Evolutionary conservation across 1,140 invertebrate species (phyloP).

Genomic region (Parasteatoda tepidariorum): DNA sequence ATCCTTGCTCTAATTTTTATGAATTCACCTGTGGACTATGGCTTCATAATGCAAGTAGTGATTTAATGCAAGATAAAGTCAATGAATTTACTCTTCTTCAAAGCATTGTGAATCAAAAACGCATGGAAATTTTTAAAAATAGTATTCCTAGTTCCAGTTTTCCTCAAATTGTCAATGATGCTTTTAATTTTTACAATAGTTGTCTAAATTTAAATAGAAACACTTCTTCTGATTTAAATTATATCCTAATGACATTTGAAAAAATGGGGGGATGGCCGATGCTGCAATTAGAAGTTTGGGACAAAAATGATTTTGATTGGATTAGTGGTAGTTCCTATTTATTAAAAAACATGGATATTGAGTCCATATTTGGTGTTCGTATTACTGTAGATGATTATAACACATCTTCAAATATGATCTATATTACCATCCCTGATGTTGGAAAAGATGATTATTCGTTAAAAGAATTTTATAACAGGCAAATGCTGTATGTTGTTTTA

Average conservation of each 20-base stretch:
- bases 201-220: neutral
- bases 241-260: neutral
- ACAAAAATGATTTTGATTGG: conserved; percentile 12
- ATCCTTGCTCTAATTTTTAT: conserved; percentile 94
- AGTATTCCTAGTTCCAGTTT: neutral
- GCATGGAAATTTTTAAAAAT: neutral
- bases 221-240: neutral
- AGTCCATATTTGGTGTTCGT: neutral
- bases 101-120: neutral
- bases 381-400: neutral
- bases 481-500: conserved; percentile 12
- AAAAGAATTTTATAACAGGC: neutral
- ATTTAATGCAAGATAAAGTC: too few species aligned
- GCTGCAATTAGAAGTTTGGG: neutral
- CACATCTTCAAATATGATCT: conserved; percentile 7
- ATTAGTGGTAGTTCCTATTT: conserved; percentile 25
- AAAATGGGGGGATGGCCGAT: conserved; percentile 40
- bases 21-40: conserved; percentile 81
- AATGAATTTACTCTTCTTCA: too few species aligned
- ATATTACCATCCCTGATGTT: neutral
- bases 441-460: neutral
- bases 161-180: conserved; percentile 31
- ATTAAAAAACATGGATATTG: conserved; percentile 16
- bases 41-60: conserved; percentile 77
- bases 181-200: conserved; percentile 24